phyloP scores from a whole-genome alignment of 2,888 invertebrate genomes.

The Yponomeuta sedellus region DNA sequence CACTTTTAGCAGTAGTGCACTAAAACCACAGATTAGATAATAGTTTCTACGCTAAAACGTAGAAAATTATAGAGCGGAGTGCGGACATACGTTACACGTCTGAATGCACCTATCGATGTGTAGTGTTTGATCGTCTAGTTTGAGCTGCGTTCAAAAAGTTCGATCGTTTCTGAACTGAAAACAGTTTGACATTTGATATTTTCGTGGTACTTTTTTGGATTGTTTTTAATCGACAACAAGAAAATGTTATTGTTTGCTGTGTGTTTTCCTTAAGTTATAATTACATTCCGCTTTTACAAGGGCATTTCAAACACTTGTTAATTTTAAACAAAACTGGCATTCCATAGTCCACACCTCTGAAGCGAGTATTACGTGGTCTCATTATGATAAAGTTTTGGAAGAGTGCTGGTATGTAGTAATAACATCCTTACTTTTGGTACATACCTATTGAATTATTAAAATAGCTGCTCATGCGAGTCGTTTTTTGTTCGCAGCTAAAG shows the following conservation, averaged over 20 bases:
- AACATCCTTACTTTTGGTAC: background rate
- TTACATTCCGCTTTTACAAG: conserved; percentile 2
- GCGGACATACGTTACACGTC: too few species aligned
- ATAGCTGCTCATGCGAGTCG: background rate
- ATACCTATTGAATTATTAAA: background rate
- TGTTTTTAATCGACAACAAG: conserved; percentile 5
- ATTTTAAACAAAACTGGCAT: background rate
- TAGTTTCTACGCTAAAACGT: too few species aligned
- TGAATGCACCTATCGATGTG: background rate
- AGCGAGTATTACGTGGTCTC: conserved; percentile 2
- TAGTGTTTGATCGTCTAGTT: background rate
- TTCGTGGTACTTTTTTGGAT: background rate
- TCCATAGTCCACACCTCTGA: background rate
- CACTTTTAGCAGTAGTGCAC: too few species aligned
- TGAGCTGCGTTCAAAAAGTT: background rate
- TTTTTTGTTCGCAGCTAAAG: conserved; percentile 55
- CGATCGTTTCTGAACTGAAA: background rate
- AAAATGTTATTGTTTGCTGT: conserved; percentile 12
- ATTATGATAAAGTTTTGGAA: conserved; percentile 86
- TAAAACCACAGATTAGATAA: too few species aligned
- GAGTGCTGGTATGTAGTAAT: conserved; percentile 76
- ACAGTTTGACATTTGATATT: background rate
- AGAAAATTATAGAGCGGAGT: too few species aligned
- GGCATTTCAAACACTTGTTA: conserved; percentile 1
- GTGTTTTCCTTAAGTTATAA: conserved; percentile 6